Percentiles rank a stretch among this genome's conserved stretches.
phyloP scores from a whole-genome alignment of 1,140 invertebrate genomes.

The Drosophila orena region DNA sequence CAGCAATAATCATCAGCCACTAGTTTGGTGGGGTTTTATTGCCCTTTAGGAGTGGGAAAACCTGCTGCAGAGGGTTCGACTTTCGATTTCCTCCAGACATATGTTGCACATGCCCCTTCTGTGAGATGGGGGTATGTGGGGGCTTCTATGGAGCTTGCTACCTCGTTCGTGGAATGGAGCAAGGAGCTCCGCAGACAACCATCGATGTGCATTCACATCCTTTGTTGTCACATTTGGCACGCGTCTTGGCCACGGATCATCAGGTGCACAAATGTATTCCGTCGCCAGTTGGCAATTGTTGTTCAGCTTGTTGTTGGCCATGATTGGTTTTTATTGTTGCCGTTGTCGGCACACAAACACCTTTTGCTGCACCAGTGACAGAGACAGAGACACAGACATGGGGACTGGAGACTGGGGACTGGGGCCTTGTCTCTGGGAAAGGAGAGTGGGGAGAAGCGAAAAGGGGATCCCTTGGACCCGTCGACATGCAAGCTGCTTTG shows the following conservation, averaged over 20 bases:
- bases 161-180: constrained; percentile 16
- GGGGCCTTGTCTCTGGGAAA: too few species aligned
- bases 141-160: constrained; percentile 8
- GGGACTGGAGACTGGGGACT: too few species aligned
- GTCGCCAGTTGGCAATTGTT: constrained; percentile 25
- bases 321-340: constrained; percentile 58
- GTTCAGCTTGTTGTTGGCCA: constrained; percentile 34
- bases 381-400: constrained; percentile 28
- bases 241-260: constrained; percentile 66
- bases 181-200: constrained; percentile 4
- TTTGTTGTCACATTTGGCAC: constrained; percentile 75
- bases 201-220: constrained; percentile 44
- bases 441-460: too few species aligned
- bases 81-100: constrained; percentile 52
- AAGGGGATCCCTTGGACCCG: not conserved
- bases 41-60: not conserved
- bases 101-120: not conserved
- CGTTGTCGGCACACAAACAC: constrained; percentile 57
- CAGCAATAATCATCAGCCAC: constrained; percentile 28
- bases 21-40: constrained; percentile 15
- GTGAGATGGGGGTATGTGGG: too few species aligned
- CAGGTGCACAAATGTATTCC: constrained; percentile 62
- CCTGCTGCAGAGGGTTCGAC: constrained; percentile 9
- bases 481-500: constrained; percentile 65
- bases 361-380: constrained; percentile 17